Conservation (phyloP, 2,113 vertebrate species). For the Saguinus imperator region DNA sequence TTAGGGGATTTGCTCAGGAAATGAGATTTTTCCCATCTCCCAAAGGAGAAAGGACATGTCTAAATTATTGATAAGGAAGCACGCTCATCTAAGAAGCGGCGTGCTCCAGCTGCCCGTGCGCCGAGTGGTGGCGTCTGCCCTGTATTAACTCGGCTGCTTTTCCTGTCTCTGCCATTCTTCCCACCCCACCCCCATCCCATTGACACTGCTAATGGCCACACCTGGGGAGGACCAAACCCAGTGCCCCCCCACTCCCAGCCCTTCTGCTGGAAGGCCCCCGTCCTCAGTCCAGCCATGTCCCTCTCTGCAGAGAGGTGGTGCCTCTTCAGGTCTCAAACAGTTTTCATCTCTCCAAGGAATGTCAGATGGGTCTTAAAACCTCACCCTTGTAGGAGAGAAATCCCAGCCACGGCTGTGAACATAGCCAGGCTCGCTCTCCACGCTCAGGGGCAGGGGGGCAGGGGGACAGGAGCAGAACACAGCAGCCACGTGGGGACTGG, state of each 20-base stretch:
- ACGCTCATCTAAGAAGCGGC: slow-evolving; percentile 23
- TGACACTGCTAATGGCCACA: not conserved
- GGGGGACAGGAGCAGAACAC: not conserved
- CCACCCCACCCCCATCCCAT: accelerated
- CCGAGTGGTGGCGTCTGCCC: accelerated
- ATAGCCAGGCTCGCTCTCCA: not conserved
- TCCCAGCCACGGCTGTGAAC: not conserved
- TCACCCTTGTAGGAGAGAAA: accelerated
- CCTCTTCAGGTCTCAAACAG: not conserved
- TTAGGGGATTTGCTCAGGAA: slow-evolving; percentile 73
- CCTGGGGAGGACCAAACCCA: accelerated
- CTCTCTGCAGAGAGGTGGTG: not conserved
- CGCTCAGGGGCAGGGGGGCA: not conserved
- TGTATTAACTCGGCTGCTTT: not conserved
- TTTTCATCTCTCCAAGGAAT: not conserved
- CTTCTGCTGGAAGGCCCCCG: accelerated
- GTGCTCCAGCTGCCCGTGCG: accelerated
- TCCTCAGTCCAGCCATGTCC: accelerated
- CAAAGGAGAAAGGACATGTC: slow-evolving; percentile 15
- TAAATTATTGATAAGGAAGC: slow-evolving; percentile 73
- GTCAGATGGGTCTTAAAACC: not conserved
- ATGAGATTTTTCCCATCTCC: slow-evolving; percentile 66
- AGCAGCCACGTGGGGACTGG: not conserved
- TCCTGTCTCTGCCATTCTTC: not conserved
- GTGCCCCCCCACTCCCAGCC: accelerated